phyloP scores from a whole-genome alignment of 23 tunicate genomes.

The Ascidia mentula region DNA sequence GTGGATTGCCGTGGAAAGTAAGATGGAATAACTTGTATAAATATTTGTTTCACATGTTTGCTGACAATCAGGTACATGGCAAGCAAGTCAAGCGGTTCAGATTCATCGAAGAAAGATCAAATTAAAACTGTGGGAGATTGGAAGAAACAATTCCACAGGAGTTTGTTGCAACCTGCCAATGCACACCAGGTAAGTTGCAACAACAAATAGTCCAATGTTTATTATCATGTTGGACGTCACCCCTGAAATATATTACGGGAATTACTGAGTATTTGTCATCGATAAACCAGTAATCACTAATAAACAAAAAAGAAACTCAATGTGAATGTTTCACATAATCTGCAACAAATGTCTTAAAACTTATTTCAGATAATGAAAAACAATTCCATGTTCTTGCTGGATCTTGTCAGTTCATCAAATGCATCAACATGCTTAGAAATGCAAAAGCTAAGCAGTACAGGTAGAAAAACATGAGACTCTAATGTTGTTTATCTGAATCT shows the following conservation, averaged over 20 bases:
- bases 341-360: neutral
- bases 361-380: slow-evolving; percentile 51
- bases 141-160: slow-evolving; percentile 36
- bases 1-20: slow-evolving; percentile 50
- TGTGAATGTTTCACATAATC: too few species aligned
- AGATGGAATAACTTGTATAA: neutral
- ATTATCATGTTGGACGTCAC: too few species aligned
- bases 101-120: neutral
- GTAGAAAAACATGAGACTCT: neutral
- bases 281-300: too few species aligned
- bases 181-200: slow-evolving; percentile 47
- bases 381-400: slow-evolving; percentile 55
- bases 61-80: slow-evolving; percentile 3
- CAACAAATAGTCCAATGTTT: too few species aligned
- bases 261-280: too few species aligned
- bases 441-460: neutral
- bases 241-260: too few species aligned
- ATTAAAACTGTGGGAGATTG: slow-evolving; percentile 23
- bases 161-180: slow-evolving; percentile 36
- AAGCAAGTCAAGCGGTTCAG: neutral
- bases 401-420: slow-evolving; percentile 52
- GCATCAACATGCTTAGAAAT: neutral
- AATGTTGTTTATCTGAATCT: neutral
- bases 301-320: too few species aligned
- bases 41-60: neutral